Percentiles rank a stretch among this genome's conserved stretches.
These are phyloP conservation scores for Junco hyemalis DNA, from an alignment of 2,113 vertebrate species.

Conservation along the genomic window DNA sequence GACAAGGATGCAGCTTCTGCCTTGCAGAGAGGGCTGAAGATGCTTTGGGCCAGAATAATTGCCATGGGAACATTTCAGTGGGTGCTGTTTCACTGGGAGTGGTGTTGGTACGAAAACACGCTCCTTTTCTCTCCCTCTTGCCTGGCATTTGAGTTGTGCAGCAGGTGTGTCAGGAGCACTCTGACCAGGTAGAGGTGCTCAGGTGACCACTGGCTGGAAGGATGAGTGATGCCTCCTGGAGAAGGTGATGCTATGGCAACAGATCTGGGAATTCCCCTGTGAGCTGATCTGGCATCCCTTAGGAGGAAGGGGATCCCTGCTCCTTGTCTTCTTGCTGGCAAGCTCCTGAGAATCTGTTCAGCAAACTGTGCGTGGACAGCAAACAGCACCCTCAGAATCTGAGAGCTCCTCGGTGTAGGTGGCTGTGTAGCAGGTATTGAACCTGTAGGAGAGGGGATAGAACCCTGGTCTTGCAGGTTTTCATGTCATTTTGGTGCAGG, in stretches of 20 bases:
- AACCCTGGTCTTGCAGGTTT: neutral
- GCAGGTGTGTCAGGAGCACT: neutral
- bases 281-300: neutral
- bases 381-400: neutral
- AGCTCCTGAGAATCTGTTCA: neutral
- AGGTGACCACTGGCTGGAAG: neutral
- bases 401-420: neutral
- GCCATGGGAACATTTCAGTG: neutral
- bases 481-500: neutral
- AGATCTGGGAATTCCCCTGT: neutral
- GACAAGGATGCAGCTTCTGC: neutral
- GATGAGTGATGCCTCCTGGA: neutral
- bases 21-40: neutral
- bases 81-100: rapidly evolving
- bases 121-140: neutral
- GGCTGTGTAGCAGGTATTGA: neutral
- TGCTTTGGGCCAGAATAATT: neutral
- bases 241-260: neutral
- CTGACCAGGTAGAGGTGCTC: neutral
- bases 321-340: neutral
- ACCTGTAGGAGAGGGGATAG: neutral
- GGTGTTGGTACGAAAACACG: neutral
- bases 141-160: neutral
- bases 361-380: neutral
- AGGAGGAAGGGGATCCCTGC: neutral